Base-by-base conservation (phyloP, 2,888 invertebrate species). In the Urechis unicinctus region DNA sequence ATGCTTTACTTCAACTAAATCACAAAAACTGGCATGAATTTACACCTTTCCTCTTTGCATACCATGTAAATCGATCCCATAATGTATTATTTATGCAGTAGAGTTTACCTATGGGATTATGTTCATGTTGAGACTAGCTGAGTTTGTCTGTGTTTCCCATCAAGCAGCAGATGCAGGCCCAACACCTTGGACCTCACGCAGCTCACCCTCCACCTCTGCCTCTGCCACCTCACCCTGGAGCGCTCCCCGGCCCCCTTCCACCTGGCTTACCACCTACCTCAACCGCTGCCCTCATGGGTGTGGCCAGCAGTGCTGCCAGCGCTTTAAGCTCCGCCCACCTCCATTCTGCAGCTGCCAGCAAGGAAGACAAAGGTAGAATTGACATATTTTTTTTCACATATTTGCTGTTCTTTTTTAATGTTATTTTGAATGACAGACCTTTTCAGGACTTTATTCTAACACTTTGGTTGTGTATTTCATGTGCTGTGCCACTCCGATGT, bases 141-240 rank as follows among this genome's bases (percentile, higher is more conserved):
- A n/a, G n/a, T n/a, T n/a, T n/a, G n/a, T n/a, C n/a, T n/a, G n/a
- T n/a, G n/a, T n/a, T n/a, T n/a, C n/a, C n/a, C n/a, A n/a, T n/a
- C n/a, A 13, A 41, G 79, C 92, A 92, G 81, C 92, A 92, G 81
- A 91, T 92, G 89, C 92, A 92, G 78, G 91, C 90, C 36, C 91
- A 91, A 69, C 91, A 90, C 80, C 84, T 89, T 29, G 72, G 74
- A 13, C 52, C 42, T 9, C 72, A 72, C 36, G 71, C 57, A 0
- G 50, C 70, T 28, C 72, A 72, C 58, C 71, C 71, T 43, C 76
- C 76, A 2, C 73, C 73, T 52, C 72, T 75, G 52, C 75, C 78
- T 28, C 74, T 75, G 67, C 73, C 74, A 4, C 75, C 77, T 30
- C 74, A 74, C 56, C 74, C 75, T 17, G 21, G 22, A 3, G 69